Base-by-base conservation (phyloP, 2,113 vertebrate genomes). In the Corydoras maculifer region DNA sequence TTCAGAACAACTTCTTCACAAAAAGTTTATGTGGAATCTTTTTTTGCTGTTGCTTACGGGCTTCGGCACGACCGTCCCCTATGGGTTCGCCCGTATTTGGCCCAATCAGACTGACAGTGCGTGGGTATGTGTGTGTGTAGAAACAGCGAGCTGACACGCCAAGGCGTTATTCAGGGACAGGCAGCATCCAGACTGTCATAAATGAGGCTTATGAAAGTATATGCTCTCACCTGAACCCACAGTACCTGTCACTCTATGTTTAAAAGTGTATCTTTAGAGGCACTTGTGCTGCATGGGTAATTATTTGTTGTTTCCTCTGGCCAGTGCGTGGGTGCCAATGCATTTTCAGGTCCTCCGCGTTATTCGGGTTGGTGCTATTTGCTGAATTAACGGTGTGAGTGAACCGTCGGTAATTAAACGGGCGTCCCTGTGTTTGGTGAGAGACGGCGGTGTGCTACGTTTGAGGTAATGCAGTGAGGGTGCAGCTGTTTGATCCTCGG, bases 321-420 rank as follows among this genome's bases (percentile, higher is more conserved):
- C 58, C 76, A 58, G 51, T 9, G 30, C 50, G 76, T 77, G 71
- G 72, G 68, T n/a, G 55, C 49, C 49, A 62, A 66, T 29, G 58
- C 60, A 15, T 70, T 73, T 73, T 18, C 58, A 67, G 32, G 4
- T 51, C 57, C 51, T n/a, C 35, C 3, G 29, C 25, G 25, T 30
- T 48, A n/a, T 25, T 18, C 54, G 68, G 15, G 62, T 74, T 68
- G 35, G 48, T 68, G 25, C 65, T n/a, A 12, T 62, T 68, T 50
- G 43, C 65, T 65, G 8, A 65, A 50, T 25, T 43, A 60, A 49
- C 60, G 9, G 48, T 48, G 35, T 64, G 59, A 11, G 14, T 65
- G 60, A 51, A 69, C 68, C 30, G 68, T 60, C 69, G 35, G 51
- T 54, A 60, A 59, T 53, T 48, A 57, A 67, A 70, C 55, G 5